Conservation (phyloP, 2,113 vertebrate species). For the Terrapene triunguis region DNA sequence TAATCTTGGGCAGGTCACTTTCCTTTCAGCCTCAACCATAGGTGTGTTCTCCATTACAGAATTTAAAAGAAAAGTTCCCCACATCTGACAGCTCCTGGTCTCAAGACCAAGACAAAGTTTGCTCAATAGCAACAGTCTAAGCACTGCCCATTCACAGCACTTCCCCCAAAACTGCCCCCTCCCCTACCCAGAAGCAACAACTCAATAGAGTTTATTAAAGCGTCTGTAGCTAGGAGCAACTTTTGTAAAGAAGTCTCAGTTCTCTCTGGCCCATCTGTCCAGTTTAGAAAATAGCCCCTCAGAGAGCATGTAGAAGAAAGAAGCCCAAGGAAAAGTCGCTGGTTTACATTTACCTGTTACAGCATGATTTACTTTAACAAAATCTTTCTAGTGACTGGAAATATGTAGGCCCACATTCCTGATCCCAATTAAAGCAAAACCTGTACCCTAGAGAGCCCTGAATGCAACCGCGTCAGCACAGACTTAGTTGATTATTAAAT, state of each 20-base stretch:
- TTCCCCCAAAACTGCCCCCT: background rate
- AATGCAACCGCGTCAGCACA: background rate
- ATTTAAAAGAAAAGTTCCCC: background rate
- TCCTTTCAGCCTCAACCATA: background rate
- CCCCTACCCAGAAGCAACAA: background rate
- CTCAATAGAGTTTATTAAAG: conserved; percentile 60
- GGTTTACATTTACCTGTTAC: background rate
- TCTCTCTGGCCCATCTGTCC: conserved; percentile 22
- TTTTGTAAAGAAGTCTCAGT: conserved; percentile 35
- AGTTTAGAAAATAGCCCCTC: conserved; percentile 39
- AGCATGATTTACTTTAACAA: background rate
- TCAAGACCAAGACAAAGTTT: conserved; percentile 4
- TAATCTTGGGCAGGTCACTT: background rate
- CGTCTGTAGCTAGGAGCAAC: conserved; percentile 59
- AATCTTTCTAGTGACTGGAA: conserved; percentile 1
- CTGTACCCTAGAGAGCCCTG: background rate
- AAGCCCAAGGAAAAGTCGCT: conserved; percentile 2
- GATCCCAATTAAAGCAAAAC: background rate
- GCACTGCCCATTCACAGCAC: background rate
- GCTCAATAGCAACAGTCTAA: background rate
- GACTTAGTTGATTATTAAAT: background rate
- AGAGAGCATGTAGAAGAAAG: conserved; percentile 32
- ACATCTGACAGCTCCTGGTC: conserved; percentile 4
- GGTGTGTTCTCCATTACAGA: conserved; percentile 14
- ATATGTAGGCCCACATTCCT: background rate